Percentiles rank a stretch among this genome's conserved stretches.
Evolutionary conservation across 2,797 vertebrate genomes (phyloP).

Genomic region (Sciaenops ocellatus): DNA sequence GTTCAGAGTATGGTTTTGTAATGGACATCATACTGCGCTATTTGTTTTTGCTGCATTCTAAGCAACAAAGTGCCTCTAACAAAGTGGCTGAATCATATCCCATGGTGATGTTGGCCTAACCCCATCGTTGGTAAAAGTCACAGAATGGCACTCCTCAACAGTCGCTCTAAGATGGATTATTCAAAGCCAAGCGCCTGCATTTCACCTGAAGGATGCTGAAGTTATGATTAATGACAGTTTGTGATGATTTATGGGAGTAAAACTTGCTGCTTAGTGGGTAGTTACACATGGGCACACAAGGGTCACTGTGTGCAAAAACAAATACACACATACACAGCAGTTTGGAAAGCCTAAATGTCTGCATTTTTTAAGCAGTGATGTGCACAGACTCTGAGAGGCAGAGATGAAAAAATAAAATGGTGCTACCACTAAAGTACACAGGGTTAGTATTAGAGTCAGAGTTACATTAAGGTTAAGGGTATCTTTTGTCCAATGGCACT

Average conservation of each 20-base stretch:
- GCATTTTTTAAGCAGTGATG: neutral
- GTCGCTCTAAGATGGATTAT: conserved; percentile 53
- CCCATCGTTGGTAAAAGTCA: conserved; percentile 18
- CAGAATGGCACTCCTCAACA: conserved; percentile 4
- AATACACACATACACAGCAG: neutral
- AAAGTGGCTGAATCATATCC: conserved; percentile 6
- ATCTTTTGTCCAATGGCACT: neutral
- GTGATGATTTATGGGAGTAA: conserved; percentile 55
- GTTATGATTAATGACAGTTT: conserved; percentile 52
- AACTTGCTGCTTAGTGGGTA: conserved; percentile 30
- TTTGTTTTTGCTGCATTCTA: conserved; percentile 27
- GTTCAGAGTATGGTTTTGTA: conserved; percentile 38
- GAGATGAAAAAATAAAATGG: conserved; percentile 4
- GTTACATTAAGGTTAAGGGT: neutral
- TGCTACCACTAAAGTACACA: no score
- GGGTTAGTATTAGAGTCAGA: neutral
- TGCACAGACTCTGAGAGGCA: neutral
- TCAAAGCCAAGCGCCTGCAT: conserved; percentile 50
- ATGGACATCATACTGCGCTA: conserved; percentile 27
- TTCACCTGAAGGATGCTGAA: conserved; percentile 52
- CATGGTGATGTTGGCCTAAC: conserved; percentile 6
- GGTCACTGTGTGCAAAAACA: conserved; percentile 11
- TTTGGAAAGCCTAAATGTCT: conserved; percentile 1
- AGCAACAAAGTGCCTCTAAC: conserved; percentile 10
- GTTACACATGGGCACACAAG: neutral